A percentile compares a stretch with the other conserved stretches of the same genome.
Evolutionary conservation across 1,140 invertebrate species (phyloP).

Genomic region (Drosophila dunni): DNA sequence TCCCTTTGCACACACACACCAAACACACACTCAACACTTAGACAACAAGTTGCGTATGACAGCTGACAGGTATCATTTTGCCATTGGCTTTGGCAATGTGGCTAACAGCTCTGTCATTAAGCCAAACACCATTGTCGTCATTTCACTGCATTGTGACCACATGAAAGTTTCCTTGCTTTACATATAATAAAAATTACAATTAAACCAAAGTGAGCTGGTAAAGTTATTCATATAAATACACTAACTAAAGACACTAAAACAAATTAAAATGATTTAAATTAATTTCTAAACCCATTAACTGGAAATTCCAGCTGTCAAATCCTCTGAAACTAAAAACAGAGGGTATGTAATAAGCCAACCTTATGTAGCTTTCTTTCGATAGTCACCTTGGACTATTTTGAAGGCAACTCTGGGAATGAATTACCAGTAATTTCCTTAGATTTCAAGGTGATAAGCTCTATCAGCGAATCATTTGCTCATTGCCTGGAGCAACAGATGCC

Average conservation of each 20-base stretch:
- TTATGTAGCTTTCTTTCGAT: too few relatives aligned
- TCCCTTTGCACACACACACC: background rate
- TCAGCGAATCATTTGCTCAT: conserved; percentile 19
- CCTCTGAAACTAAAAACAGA: too few relatives aligned
- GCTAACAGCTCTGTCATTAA: conserved; percentile 22
- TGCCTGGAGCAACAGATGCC: conserved; percentile 34
- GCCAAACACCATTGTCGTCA: background rate
- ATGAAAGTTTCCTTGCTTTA: background rate
- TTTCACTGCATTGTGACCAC: background rate
- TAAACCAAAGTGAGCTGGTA: too few relatives aligned
- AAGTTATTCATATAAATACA: too few relatives aligned
- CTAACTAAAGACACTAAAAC: too few relatives aligned
- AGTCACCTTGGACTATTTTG: too few relatives aligned
- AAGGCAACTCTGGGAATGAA: background rate
- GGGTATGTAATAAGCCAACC: too few relatives aligned
- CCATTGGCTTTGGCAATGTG: conserved; percentile 20
- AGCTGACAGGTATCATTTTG: conserved; percentile 33
- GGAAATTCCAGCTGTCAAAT: too few relatives aligned
- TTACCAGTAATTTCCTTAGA: conserved; percentile 8
- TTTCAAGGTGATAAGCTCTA: conserved; percentile 22
- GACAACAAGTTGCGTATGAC: conserved; percentile 57
- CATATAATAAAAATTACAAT: too few relatives aligned
- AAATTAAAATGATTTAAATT: too few relatives aligned
- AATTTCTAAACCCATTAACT: too few relatives aligned
- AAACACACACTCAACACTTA: conserved; percentile 19